Percentiles rank a stretch among this genome's conserved stretches.
Evolutionary conservation across 2,797 vertebrate species (phyloP).

Genomic region (Rhinogobio ventralis): DNA sequence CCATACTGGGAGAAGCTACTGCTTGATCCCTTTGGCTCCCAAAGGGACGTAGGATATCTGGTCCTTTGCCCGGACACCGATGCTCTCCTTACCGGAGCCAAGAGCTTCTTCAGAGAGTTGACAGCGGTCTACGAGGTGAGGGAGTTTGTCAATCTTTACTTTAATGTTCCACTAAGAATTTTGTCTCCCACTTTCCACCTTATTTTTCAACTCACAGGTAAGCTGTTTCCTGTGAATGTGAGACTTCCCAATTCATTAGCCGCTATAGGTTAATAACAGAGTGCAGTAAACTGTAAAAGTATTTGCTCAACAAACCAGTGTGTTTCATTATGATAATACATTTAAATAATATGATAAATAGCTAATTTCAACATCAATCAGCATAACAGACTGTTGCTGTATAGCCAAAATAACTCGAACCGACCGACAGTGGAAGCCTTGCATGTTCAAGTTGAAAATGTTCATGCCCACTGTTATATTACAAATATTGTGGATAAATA

Average conservation of each 20-base stretch:
- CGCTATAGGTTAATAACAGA: background rate
- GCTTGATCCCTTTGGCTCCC: slow-evolving; percentile 96
- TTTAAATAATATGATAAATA: background rate
- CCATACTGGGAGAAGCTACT: slow-evolving; percentile 98
- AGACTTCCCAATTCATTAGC: background rate
- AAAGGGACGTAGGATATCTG: slow-evolving; percentile 94
- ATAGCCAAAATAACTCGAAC: background rate
- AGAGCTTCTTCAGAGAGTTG: slow-evolving; percentile 96
- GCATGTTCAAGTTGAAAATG: background rate
- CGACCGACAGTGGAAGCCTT: background rate
- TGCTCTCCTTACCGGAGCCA: slow-evolving; percentile 92
- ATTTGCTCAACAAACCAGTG: background rate
- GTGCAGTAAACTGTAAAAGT: background rate
- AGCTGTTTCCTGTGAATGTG: background rate
- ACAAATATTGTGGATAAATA: background rate
- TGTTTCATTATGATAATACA: background rate
- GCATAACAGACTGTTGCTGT: background rate
- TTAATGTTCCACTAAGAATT: background rate
- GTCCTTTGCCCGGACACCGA: slow-evolving; percentile 98
- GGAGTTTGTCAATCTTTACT: slow-evolving; percentile 4
- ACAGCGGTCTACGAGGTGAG: slow-evolving; percentile 95
- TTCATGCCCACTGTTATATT: background rate
- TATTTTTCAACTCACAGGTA: background rate
- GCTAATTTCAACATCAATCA: background rate
- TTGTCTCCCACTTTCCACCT: background rate